phyloP scores from a whole-genome alignment of 2,113 vertebrate genomes.

The Anseranas semipalmata region DNA sequence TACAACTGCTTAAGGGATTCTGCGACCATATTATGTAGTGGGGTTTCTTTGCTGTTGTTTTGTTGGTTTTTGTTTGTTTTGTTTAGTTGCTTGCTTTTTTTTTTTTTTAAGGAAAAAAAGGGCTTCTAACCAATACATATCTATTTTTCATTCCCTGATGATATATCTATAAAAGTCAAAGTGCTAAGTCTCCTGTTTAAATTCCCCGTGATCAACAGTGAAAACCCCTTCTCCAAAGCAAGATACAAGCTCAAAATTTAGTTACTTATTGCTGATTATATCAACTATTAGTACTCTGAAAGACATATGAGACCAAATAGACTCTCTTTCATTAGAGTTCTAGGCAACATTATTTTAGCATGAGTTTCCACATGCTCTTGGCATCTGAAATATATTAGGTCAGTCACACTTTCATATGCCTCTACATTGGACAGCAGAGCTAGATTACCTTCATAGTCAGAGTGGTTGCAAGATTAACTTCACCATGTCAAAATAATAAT shows the following conservation, averaged over 20 bases:
- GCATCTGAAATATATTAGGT: neutral
- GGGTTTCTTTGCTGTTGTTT: neutral
- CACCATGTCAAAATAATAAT: neutral
- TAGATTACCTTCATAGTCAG: neutral
- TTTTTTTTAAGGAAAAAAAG: neutral
- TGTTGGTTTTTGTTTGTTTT: neutral
- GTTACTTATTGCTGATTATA: neutral
- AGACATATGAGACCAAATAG: neutral
- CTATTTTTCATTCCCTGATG: neutral
- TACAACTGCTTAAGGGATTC: neutral
- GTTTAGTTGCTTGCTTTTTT: no score
- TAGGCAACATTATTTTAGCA: neutral
- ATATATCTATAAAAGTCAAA: neutral
- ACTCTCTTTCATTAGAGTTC: neutral
- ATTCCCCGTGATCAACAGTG: neutral
- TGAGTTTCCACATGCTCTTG: neutral
- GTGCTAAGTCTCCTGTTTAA: neutral
- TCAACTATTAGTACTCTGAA: neutral
- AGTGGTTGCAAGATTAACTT: neutral
- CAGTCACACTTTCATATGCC: neutral
- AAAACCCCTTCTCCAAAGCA: neutral
- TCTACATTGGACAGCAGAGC: neutral
- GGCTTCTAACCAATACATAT: neutral
- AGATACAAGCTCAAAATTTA: neutral
- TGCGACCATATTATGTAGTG: rapidly evolving